Base-by-base conservation (phyloP, 2,888 invertebrate species). In the Panopea generosa region DNA sequence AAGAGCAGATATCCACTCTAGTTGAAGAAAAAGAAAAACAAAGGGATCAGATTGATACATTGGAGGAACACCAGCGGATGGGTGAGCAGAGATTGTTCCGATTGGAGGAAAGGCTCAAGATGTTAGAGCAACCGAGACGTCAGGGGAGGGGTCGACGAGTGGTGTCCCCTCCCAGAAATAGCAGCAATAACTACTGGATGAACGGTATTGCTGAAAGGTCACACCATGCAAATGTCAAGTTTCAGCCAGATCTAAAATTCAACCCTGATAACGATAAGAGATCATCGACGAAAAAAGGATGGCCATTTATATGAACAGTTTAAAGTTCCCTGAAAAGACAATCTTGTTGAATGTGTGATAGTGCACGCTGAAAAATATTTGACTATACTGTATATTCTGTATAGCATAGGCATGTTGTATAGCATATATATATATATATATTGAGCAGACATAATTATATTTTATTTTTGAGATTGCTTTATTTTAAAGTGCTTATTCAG, bases 141-240 rank as follows among this genome's bases (percentile, higher is more conserved):
- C 65, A 66, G 38, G 70, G 74, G 1, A 56, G 72, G 14, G 61
- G 70, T 20, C 60, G 76, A 2, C 55, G 63, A 43, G 65, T 75
- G 3, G 61, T 84, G 61, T 84, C 85, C 0, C 81, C 80, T 14
- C 80, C 70, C 22, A 68, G 61, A 33, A 60, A 50, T 6, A 49
- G 70, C 4, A 49, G 63, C 40, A 72, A 69, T 50, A 75, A 61
- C 26, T 24, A 49, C 40, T 85, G 85, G 85, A 85, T 85, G 85
- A 85, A 82, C 52, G 85, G 85, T 16, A 56, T 68, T 20, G 80
- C 83, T 9, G 83, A 80, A 26, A 55, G 83, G 18, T 85, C 85
- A 2, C 85, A 85, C 38, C 84, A 85, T 24, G 82, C 85, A 2
- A 84, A 84, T 52, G 80, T 85, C 0, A 85, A 85, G 49, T 83